These are phyloP conservation scores for Eublepharis macularius DNA, from an alignment of 2,113 vertebrate species.

Conservation along the genomic window DNA sequence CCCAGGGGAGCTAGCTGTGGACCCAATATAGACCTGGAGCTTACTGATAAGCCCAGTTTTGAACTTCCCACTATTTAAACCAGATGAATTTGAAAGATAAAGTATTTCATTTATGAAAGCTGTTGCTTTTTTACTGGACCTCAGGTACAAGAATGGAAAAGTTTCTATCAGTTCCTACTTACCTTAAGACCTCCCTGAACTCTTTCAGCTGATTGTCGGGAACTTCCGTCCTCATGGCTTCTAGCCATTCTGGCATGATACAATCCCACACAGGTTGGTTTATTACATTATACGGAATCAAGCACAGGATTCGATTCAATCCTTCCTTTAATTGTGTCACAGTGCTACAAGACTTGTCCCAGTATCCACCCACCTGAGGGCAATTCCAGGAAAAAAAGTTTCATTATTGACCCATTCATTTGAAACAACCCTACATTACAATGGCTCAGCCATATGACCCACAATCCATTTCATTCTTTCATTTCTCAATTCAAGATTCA, in stretches of 20 bases:
- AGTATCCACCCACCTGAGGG: constrained; percentile 94
- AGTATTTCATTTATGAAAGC: background rate
- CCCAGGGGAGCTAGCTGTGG: too few species aligned
- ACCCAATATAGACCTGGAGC: too few species aligned
- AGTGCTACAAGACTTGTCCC: constrained; percentile 96
- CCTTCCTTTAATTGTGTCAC: constrained; percentile 98
- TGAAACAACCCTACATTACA: background rate
- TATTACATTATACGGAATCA: constrained; percentile 98
- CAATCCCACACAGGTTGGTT: constrained; percentile 97
- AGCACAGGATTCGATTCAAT: constrained; percentile 93
- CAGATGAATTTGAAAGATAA: background rate
- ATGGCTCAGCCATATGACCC: constrained; percentile 9
- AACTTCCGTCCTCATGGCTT: constrained; percentile 95
- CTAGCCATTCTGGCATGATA: constrained; percentile 98
- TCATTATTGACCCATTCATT: background rate
- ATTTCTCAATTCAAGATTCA: background rate
- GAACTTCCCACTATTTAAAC: background rate
- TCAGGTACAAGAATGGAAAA: background rate
- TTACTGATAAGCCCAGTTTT: too few species aligned
- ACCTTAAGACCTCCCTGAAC: constrained; percentile 98
- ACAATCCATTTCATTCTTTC: background rate
- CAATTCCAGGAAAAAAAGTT: constrained; percentile 42
- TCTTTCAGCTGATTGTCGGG: constrained; percentile 94
- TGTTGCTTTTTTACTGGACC: background rate
- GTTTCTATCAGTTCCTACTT: constrained; percentile 41